phyloP scores from a whole-genome alignment of 2,888 invertebrate genomes.

The Tryphoninae sp. region DNA sequence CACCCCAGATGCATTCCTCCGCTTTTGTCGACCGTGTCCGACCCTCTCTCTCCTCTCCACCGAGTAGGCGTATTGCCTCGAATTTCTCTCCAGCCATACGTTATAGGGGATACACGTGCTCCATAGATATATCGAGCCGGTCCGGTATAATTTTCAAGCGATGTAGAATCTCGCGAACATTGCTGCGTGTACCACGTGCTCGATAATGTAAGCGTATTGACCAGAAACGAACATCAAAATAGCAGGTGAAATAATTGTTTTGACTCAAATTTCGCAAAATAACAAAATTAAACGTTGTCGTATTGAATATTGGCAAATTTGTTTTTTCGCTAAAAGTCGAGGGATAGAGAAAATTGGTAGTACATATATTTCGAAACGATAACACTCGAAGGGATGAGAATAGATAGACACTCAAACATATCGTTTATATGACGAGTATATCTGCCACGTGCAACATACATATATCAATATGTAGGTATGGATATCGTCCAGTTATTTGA shows the following conservation, averaged over 20 bases:
- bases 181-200: neutral
- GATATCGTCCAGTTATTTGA: conserved; percentile 31
- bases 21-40: conserved; percentile 12
- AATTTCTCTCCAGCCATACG: conserved; percentile 37
- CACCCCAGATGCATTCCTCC: conserved; percentile 28
- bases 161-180: neutral
- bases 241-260: no score
- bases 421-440: conserved; percentile 42
- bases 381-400: conserved; percentile 5
- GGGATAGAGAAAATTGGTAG: neutral
- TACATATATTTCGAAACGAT: conserved; percentile 3
- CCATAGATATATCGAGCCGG: conserved; percentile 5
- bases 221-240: no score
- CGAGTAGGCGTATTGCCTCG: conserved; percentile 17
- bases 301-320: no score
- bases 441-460: conserved; percentile 17
- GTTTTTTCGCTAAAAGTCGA: neutral
- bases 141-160: neutral
- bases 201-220: neutral
- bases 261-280: no score
- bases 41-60: neutral
- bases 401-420: conserved; percentile 18
- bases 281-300: no score
- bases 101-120: conserved; percentile 13
- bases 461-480: neutral